phyloP scores from a whole-genome alignment of 2,113 vertebrate species.

The Caretta caretta region DNA sequence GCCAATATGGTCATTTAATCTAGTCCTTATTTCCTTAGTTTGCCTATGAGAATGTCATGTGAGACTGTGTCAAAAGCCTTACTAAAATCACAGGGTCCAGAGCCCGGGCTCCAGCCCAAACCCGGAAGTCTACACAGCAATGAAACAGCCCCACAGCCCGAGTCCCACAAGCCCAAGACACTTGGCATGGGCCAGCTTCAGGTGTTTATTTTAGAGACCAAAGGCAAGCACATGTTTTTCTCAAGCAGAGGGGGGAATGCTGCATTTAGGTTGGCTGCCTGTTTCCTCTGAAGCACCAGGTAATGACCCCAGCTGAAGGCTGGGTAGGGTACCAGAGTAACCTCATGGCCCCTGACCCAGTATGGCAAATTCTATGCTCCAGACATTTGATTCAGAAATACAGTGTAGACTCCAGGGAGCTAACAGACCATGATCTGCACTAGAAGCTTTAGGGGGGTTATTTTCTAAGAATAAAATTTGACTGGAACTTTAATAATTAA shows the following conservation, averaged over 20 bases:
- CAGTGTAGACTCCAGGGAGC: neutral
- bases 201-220: neutral
- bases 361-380: constrained; percentile 46
- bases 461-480: neutral
- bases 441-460: neutral
- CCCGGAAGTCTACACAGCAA: no score
- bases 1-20: no score
- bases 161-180: no score
- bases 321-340: neutral
- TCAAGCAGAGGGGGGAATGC: neutral
- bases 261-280: neutral
- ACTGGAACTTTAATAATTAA: neutral
- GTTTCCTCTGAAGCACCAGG: rapidly evolving
- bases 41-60: no score
- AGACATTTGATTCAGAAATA: neutral
- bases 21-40: no score
- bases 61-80: no score
- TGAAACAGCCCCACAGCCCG: no score
- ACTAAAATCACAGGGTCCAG: no score
- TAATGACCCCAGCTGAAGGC: neutral
- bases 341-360: constrained; percentile 1
- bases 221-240: neutral
- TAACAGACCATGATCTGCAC: rapidly evolving
- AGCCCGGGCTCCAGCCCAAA: no score
- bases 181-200: no score